phyloP scores from a whole-genome alignment of 2,888 invertebrate species.

The Nomada hirtipes region DNA sequence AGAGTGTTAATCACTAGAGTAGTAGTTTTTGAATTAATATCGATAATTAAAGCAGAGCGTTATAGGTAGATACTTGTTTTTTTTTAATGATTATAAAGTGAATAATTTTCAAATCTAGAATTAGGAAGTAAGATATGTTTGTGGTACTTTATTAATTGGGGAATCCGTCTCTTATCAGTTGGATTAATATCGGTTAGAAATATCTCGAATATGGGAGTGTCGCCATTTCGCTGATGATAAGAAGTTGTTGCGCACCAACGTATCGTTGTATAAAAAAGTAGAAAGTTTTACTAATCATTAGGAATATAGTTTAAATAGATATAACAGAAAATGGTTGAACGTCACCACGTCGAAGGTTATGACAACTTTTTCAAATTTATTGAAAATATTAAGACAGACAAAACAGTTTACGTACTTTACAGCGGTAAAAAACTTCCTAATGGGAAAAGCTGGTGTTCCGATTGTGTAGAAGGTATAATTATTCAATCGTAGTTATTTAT shows the following conservation, averaged over 20 bases:
- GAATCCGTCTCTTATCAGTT: constrained; percentile 27
- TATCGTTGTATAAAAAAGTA: background rate
- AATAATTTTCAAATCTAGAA: background rate
- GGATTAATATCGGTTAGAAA: background rate
- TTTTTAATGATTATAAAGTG: background rate
- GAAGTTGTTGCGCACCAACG: background rate
- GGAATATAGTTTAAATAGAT: background rate
- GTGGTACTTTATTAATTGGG: background rate
- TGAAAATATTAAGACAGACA: constrained; percentile 84
- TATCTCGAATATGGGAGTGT: constrained; percentile 17
- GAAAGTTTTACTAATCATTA: background rate
- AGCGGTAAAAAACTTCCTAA: constrained; percentile 87
- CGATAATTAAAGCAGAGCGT: background rate
- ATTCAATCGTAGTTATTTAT: constrained; percentile 9
- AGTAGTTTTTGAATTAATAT: background rate
- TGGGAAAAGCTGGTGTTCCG: constrained; percentile 95
- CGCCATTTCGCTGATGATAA: constrained; percentile 32
- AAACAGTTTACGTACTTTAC: constrained; percentile 87
- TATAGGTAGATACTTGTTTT: background rate
- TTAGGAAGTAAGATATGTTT: background rate
- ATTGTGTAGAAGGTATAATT: constrained; percentile 91
- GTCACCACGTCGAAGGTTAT: constrained; percentile 86
- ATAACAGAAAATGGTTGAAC: constrained; percentile 83
- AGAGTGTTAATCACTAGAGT: too few relatives aligned
- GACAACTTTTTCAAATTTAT: constrained; percentile 87